Base-by-base conservation (phyloP, 2,888 invertebrate species). In the Molanna angustata region DNA sequence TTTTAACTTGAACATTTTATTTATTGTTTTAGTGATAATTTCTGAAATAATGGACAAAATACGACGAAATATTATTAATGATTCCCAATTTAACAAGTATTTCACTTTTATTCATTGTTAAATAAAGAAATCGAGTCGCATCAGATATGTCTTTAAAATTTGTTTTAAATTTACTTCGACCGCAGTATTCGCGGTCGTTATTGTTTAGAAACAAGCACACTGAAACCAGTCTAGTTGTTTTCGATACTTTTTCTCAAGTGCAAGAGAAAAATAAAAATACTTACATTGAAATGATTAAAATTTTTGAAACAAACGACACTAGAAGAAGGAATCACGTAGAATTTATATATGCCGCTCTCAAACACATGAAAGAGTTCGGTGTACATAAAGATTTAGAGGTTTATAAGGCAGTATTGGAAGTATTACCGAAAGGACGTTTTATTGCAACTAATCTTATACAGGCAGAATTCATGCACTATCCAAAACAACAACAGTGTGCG, bases 401-500 rank as follows among this genome's bases (percentile, higher is more conserved):
- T 0, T 97, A 97, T 67, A 97, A 92, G 69, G 80, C 85, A 16
- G 65, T 97, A 43, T 73, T 96, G 32, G 85, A 94, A 66, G 80
- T 95, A 33, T 78, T 97, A 68, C 94, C 95, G 0, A 90, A 94
- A 70, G 92, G 93, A 37, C 88, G 83, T 69, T 88, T 94, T 72
- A 83, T 96, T 59, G 86, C 98, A 0, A 73, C 72, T 27, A 94
- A 90, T 67, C 72, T 85, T 37, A 85, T 91, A 69, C 92, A 96
- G 78, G 83, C 86, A 0, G 93, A 94, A 69, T 90, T 95, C 63
- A 83, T 88, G 83, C 94, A 96, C 69, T 97, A 90, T 74, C 95
- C 96, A 0, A 91, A 91, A 67, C 98, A 99, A 65, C 98, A 99
- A 65, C 88, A 94, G 58, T 93, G 94, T 70, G 88, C 88, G 32